phyloP scores from a whole-genome alignment of 2,797 vertebrate species.

The Phalanger gymnotis region DNA sequence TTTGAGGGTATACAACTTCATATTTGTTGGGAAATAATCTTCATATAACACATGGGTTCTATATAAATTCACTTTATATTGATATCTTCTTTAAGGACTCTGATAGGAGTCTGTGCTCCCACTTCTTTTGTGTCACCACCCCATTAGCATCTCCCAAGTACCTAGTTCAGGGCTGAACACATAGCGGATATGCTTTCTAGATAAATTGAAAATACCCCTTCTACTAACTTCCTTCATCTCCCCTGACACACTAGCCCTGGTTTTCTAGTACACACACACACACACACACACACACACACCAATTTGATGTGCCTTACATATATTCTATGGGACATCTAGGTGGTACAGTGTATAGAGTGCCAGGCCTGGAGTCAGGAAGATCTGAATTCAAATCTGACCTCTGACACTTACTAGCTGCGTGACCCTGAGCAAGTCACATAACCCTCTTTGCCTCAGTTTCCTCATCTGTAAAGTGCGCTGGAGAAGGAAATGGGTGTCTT shows the following conservation, averaged over 20 bases:
- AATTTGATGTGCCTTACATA: not conserved
- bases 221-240: not conserved
- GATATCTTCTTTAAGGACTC: not conserved
- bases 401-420: not conserved
- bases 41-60: not conserved
- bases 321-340: not conserved
- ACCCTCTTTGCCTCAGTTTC: not conserved
- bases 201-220: not conserved
- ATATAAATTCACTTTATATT: not conserved
- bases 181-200: not conserved
- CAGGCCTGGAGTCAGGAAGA: fast-evolving
- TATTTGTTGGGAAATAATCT: not conserved
- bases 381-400: fast-evolving
- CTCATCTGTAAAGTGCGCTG: not conserved
- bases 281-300: not conserved
- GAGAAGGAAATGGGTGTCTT: not conserved
- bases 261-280: not conserved
- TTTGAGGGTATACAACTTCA: conserved; percentile 7
- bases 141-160: not conserved
- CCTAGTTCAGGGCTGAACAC: not conserved
- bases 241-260: not conserved
- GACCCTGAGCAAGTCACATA: not conserved
- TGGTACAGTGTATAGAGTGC: not conserved
- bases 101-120: not conserved
- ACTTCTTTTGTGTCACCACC: not conserved